phyloP scores from a whole-genome alignment of 30 jellyfish, hydroid and myxozoan species.

The Turritopsis rubra region DNA sequence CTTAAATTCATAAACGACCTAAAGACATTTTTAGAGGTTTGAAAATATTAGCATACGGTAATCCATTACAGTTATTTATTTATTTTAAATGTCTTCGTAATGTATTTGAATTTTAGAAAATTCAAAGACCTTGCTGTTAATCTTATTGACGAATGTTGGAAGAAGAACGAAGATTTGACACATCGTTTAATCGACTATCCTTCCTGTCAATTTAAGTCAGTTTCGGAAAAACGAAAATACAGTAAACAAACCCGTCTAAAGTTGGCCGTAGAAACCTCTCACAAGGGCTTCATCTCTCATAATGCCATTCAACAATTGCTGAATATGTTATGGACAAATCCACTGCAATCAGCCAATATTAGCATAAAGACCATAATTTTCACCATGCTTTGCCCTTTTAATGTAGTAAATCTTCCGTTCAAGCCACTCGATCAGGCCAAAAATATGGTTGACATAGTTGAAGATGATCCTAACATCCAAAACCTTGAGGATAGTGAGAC shows the following conservation, averaged over 20 bases:
- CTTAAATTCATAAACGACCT: too few relatives aligned
- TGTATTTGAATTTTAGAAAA: background rate
- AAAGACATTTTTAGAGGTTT: too few relatives aligned
- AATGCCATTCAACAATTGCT: conserved; percentile 60
- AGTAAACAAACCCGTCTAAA: conserved; percentile 43
- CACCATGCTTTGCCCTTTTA: background rate
- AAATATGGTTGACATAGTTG: background rate
- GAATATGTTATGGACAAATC: conserved; percentile 71
- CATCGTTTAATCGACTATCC: background rate
- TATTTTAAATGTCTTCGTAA: background rate
- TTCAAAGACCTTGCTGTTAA: background rate
- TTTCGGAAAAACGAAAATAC: background rate
- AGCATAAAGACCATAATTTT: background rate
- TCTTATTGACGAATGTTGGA: background rate
- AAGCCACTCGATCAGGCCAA: background rate
- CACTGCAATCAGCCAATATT: background rate
- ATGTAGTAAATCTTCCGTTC: background rate
- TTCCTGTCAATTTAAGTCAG: background rate
- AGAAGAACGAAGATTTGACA: background rate
- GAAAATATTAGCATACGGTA: too few relatives aligned
- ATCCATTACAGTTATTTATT: too few relatives aligned
- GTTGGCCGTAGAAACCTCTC: conserved; percentile 68
- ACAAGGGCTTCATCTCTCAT: conserved; percentile 68
- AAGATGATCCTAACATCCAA: background rate
- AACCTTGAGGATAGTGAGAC: background rate